Base-by-base conservation (phyloP, 2,888 invertebrate species). In the Smittia sp. region DNA sequence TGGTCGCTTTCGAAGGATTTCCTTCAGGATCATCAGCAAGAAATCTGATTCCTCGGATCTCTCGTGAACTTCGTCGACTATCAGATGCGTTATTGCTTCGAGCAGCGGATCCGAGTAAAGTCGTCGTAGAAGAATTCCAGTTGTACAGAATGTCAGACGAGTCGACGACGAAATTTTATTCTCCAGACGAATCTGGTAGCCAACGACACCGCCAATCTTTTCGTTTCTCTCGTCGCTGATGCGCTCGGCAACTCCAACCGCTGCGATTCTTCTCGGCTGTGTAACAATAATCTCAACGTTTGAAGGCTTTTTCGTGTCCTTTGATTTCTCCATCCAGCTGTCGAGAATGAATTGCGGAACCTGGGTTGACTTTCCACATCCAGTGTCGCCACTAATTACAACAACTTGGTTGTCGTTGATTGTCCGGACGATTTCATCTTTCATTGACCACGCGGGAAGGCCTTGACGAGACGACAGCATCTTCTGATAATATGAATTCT, bases 301-400 rank as follows among this genome's bases (percentile, higher is more conserved):
- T 9, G 86, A 83, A 0, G 83, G 84, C 18, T 80, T 78, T 7
- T 80, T 80, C 9, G 84, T 83, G 11, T 85, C 81, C 75, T 83
- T 84, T 0, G 78, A 76, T 22, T 78, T 78, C 38, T 88, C 82
- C 69, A 95, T 82, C 89, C 93, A 94, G 75, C 94, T 88, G 79
- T 98, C 97, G 27, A 98, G 80, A 63, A 98, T 88, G 81, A 92
- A 96, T 81, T 98, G 97, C 0, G 96, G 96, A n/a, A 97, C 90
- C 87, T 96, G 90, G 0, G 91, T 91, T 79, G 90, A 90, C 81
- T 93, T 93, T 67, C 92, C 93, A 77, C 92, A 93, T 0, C 93
- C 93, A 0, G 93, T 93, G 80, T 92, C 92, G 1, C 93, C 93
- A 63, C 91, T 90, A 76, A 93, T 89, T 0, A 93, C 90, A 18